These are phyloP conservation scores for Brachionus angularis DNA, from an alignment of 1,140 invertebrate species.

Conservation along the genomic window DNA sequence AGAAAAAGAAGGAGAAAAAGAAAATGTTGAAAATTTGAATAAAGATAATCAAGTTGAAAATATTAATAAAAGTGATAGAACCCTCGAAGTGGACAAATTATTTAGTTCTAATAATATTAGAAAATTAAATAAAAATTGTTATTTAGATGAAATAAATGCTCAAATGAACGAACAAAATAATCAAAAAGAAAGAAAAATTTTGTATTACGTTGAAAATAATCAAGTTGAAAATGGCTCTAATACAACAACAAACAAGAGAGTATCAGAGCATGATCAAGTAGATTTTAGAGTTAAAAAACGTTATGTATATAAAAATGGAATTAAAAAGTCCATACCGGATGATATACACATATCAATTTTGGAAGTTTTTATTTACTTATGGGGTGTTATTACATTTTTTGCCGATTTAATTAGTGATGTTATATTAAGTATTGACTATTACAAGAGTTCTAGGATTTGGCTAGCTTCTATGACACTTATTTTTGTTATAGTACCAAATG, in stretches of 20 bases:
- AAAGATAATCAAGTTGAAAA: no score
- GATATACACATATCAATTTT: constrained; percentile 35
- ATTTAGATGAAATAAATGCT: no score
- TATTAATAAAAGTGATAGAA: no score
- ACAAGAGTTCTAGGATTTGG: constrained; percentile 2
- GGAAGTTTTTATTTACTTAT: constrained; percentile 43
- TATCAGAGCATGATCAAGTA: constrained; percentile 10
- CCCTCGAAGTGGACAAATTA: no score
- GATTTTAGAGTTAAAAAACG: constrained; percentile 28
- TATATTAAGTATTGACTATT: constrained; percentile 27
- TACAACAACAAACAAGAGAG: no score
- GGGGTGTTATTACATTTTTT: constrained; percentile 44
- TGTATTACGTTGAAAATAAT: constrained; percentile 21
- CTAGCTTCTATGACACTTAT: constrained; percentile 22
- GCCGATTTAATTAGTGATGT: constrained; percentile 34
- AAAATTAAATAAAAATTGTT: no score
- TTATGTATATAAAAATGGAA: not conserved
- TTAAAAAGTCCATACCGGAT: constrained; percentile 35
- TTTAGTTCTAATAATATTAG: no score
- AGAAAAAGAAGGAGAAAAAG: no score
- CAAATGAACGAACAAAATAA: no score
- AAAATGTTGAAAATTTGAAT: no score
- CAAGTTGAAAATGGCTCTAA: no score
- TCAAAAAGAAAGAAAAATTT: no score
- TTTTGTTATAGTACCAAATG: constrained; percentile 43